Conservation (phyloP, 2,797 vertebrate genomes). For the Zalophus californianus region DNA sequence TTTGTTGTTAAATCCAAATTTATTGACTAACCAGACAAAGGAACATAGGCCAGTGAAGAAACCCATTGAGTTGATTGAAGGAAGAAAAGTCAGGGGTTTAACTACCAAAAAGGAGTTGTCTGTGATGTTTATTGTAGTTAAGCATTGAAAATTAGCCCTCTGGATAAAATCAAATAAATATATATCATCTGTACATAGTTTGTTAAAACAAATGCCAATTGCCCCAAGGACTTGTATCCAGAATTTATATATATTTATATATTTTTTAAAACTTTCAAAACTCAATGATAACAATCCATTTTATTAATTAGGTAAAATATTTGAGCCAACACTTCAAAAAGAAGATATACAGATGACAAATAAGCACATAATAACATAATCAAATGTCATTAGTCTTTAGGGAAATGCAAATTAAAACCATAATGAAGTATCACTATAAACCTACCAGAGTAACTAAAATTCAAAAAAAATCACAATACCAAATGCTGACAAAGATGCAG, state of each 20-base stretch:
- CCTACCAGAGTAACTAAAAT: background rate
- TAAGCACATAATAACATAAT: background rate
- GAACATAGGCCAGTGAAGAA: background rate
- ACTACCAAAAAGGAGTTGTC: background rate
- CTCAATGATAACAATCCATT: background rate
- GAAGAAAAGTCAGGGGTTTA: background rate
- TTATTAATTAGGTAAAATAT: background rate
- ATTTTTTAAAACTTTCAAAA: background rate
- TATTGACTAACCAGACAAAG: background rate
- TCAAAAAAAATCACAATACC: background rate
- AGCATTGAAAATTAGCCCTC: background rate
- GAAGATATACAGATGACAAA: background rate
- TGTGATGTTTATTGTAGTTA: background rate
- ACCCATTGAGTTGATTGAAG: background rate
- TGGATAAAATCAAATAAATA: background rate
- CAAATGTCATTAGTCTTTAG: background rate
- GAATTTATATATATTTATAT: background rate
- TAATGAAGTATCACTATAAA: background rate
- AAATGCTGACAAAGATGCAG: background rate
- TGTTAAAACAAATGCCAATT: background rate
- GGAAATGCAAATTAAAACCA: background rate
- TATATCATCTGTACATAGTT: background rate
- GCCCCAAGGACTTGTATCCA: background rate
- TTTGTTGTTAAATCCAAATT: background rate
- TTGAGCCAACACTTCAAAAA: slow-evolving; percentile 12